Percentiles rank a stretch among this genome's conserved stretches.
Conservation (phyloP, 2,113 vertebrate species). For the Eudyptes chrysolophus region DNA sequence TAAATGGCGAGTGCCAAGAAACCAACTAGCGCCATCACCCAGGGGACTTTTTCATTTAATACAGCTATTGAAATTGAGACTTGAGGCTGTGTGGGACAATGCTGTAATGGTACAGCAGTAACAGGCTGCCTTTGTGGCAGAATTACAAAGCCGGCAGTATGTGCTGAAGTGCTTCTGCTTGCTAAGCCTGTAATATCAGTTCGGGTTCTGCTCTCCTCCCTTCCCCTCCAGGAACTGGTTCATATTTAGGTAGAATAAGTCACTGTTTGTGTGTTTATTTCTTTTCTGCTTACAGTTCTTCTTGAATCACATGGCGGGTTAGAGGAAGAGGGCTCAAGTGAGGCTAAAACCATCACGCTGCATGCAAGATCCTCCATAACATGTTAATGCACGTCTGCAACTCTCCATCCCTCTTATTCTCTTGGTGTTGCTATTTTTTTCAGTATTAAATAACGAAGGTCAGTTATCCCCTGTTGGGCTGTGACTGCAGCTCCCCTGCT, state of each 20-base stretch:
- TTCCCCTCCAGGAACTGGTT: neutral
- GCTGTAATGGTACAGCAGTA: neutral
- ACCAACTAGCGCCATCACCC: neutral
- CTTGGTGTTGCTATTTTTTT: neutral
- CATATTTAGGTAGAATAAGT: neutral
- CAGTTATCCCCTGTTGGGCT: neutral
- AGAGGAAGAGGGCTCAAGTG: neutral
- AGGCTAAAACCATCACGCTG: neutral
- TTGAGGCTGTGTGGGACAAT: neutral
- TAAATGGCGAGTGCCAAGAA: neutral
- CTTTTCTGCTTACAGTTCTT: neutral
- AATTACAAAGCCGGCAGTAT: slow-evolving; percentile 33
- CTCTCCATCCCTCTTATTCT: neutral
- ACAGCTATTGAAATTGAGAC: neutral
- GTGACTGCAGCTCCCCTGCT: neutral
- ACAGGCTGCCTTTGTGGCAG: slow-evolving; percentile 51
- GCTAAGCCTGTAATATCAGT: neutral
- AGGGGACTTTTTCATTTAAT: neutral
- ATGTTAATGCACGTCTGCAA: neutral
- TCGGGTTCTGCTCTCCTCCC: neutral
- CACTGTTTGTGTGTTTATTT: neutral
- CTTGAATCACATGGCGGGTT: neutral
- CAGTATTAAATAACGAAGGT: neutral
- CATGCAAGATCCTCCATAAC: neutral
- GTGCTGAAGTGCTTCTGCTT: neutral